These are phyloP conservation scores for Gisinianus flammeolus DNA, from an alignment of 2,888 invertebrate genomes.

Conservation along the genomic window DNA sequence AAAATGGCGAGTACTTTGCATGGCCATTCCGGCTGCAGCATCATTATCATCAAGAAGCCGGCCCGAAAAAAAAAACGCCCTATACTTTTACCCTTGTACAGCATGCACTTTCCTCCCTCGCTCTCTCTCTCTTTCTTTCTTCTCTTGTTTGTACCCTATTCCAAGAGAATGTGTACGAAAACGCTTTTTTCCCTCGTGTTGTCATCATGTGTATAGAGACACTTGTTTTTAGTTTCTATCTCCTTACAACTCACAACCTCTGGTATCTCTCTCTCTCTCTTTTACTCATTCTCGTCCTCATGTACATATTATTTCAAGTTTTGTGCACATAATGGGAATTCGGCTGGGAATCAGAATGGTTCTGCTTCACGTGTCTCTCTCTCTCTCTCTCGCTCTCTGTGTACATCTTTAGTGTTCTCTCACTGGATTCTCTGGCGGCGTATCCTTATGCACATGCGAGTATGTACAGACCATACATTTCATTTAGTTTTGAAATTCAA, in stretches of 20 bases:
- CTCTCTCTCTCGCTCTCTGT: not conserved
- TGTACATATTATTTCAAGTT: constrained; percentile 50
- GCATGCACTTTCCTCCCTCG: constrained; percentile 5
- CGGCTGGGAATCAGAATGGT: constrained; percentile 49
- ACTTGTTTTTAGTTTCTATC: not conserved
- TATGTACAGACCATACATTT: constrained; percentile 45
- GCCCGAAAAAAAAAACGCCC: not conserved
- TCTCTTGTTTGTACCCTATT: constrained; percentile 26
- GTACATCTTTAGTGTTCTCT: not conserved
- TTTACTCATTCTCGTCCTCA: not conserved
- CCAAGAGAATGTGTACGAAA: constrained; percentile 4
- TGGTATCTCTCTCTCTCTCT: not conserved
- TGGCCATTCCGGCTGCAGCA: constrained; percentile 47
- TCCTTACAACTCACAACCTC: not conserved
- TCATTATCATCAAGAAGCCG: constrained; percentile 45
- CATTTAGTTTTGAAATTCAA: constrained; percentile 58
- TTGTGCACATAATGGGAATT: constrained; percentile 49
- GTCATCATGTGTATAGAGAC: constrained; percentile 15
- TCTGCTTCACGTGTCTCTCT: too few relatives aligned
- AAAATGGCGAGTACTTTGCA: constrained; percentile 51
- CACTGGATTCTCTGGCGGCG: not conserved
- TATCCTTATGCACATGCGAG: not conserved
- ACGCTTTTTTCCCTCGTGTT: not conserved
- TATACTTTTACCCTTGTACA: not conserved
- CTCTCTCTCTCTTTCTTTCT: constrained; percentile 19